These are phyloP conservation scores for Tigriopus californicus DNA, from an alignment of 2,888 invertebrate species.

Conservation along the genomic window DNA sequence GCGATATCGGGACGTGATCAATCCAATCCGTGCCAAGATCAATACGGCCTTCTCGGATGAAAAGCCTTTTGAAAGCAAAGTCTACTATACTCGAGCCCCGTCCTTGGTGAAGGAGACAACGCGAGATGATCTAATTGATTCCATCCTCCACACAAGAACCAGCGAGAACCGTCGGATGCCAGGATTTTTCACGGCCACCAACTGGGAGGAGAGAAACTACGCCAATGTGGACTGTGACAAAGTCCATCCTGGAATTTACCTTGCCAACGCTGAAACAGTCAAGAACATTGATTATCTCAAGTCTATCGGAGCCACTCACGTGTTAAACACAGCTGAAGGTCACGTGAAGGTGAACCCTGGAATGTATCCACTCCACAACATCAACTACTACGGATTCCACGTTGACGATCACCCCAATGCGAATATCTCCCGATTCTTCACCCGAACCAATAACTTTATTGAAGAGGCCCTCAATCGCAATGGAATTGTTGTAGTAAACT, in stretches of 20 bases:
- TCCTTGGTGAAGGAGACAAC: conserved; percentile 8
- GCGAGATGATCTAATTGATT: conserved; percentile 13
- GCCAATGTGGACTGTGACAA: conserved; percentile 11
- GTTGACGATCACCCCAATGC: conserved; percentile 10
- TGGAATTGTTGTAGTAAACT: conserved; percentile 9
- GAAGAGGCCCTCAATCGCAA: conserved; percentile 4
- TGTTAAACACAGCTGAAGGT: conserved; percentile 13
- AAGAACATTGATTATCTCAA: conserved; percentile 10
- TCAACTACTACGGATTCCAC: conserved; percentile 14
- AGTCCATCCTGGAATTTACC: conserved; percentile 8
- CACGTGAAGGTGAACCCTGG: conserved; percentile 13
- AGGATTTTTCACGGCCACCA: not conserved
- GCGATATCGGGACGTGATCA: no score
- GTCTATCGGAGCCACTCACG: conserved; percentile 12
- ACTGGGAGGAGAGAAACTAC: conserved; percentile 7
- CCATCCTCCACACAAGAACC: conserved; percentile 12
- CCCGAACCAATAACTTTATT: conserved; percentile 12
- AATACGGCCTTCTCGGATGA: no score
- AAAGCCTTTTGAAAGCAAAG: no score
- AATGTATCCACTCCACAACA: conserved; percentile 5
- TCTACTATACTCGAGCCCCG: not conserved
- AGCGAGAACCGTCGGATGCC: conserved; percentile 13
- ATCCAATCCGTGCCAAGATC: no score
- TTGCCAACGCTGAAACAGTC: conserved; percentile 10
- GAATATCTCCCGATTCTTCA: conserved; percentile 13